Evolutionary conservation across 2,113 vertebrate genomes (phyloP).

Genomic region (Picathartes gymnocephalus): DNA sequence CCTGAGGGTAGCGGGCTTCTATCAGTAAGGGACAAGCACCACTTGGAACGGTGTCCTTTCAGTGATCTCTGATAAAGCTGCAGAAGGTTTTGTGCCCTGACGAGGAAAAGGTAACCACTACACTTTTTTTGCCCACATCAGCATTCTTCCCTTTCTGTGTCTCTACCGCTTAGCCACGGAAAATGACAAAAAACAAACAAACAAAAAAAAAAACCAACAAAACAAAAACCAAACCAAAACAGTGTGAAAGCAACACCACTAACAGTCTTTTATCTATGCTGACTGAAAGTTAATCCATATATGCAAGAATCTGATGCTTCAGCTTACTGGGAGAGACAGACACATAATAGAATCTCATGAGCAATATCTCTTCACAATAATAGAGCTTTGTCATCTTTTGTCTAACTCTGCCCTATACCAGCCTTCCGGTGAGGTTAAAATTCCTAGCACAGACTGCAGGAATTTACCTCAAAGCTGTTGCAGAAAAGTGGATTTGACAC

Average conservation of each 20-base stretch:
- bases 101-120: background rate
- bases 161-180: conserved; percentile 44
- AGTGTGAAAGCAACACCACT: conserved; percentile 34
- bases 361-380: conserved; percentile 61
- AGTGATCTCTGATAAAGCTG: background rate
- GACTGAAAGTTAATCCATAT: conserved; percentile 82
- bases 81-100: background rate
- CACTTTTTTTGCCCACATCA: conserved; percentile 2
- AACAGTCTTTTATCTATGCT: conserved; percentile 78
- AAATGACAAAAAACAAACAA: background rate
- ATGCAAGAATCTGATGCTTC: conserved; percentile 80
- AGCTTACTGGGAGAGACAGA: conserved; percentile 81
- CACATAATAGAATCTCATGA: conserved; percentile 77
- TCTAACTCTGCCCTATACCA: conserved; percentile 66
- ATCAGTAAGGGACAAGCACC: background rate
- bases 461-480: conserved; percentile 72
- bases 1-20: background rate
- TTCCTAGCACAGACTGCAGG: conserved; percentile 62
- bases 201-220: background rate
- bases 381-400: conserved; percentile 80
- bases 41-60: background rate
- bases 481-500: conserved; percentile 50
- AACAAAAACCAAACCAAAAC: background rate
- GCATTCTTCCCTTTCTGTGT: conserved; percentile 11
- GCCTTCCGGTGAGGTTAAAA: conserved; percentile 69